These are phyloP conservation scores for Andrena marginata DNA, from an alignment of 2,888 invertebrate species.

Conservation along the genomic window DNA sequence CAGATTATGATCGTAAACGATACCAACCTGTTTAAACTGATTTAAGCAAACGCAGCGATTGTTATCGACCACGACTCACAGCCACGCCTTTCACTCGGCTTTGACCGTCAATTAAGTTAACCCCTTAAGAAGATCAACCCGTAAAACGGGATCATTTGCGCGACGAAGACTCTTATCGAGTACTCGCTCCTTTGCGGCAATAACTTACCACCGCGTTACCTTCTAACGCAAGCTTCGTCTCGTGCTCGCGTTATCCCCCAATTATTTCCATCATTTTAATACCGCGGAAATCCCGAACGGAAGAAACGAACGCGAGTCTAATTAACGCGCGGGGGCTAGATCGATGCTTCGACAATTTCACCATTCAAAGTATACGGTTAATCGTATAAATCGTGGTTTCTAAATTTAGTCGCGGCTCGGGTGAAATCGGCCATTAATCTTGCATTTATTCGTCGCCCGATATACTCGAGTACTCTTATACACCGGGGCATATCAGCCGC, in stretches of 20 bases:
- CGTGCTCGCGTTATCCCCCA: neutral
- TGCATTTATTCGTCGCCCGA: constrained; percentile 51
- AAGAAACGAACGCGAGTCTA: constrained; percentile 4
- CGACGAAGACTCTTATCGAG: neutral
- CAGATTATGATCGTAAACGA: constrained; percentile 17
- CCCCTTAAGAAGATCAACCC: constrained; percentile 33
- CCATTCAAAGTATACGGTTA: constrained; percentile 2
- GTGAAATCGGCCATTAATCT: constrained; percentile 61
- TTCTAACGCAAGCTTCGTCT: neutral
- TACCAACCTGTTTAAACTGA: constrained; percentile 3
- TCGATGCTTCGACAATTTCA: constrained; percentile 29
- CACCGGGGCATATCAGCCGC: constrained; percentile 29
- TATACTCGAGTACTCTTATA: constrained; percentile 17
- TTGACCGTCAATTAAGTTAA: constrained; percentile 45
- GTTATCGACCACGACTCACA: constrained; percentile 26
- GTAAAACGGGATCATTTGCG: constrained; percentile 2
- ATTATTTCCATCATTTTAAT: neutral
- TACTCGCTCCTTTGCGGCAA: neutral
- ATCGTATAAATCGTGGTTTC: constrained; percentile 49
- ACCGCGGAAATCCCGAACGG: neutral
- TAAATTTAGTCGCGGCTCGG: constrained; percentile 51
- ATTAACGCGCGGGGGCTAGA: constrained; percentile 24
- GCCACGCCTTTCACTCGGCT: constrained; percentile 41
- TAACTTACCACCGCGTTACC: too few species aligned
- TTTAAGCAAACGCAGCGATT: constrained; percentile 34